Conservation (phyloP, 2,113 vertebrate genomes). For the Thymallus thymallus region DNA sequence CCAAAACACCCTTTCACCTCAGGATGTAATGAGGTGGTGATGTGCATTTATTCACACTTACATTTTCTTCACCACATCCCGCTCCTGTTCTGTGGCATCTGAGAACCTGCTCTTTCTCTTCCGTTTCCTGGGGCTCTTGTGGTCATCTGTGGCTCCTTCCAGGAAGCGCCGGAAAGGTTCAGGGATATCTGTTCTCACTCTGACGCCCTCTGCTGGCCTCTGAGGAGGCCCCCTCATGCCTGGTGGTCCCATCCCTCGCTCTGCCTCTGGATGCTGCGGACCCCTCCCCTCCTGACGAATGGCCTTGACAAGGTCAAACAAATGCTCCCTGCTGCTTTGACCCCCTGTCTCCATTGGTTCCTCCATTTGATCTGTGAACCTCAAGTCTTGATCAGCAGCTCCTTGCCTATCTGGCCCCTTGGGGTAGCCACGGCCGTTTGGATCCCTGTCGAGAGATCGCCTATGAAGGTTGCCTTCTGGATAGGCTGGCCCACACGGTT, state of each 20-base stretch:
- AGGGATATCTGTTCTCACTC: slow-evolving; percentile 53
- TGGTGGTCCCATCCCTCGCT: slow-evolving; percentile 35
- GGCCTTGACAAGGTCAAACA: slow-evolving; percentile 14
- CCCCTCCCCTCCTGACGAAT: neutral
- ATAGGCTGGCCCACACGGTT: neutral
- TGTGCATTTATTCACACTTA: slow-evolving; percentile 31
- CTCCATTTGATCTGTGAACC: slow-evolving; percentile 28
- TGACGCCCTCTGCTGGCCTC: slow-evolving; percentile 30
- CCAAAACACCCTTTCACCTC: neutral
- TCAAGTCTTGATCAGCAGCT: slow-evolving; percentile 38
- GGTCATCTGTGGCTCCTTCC: slow-evolving; percentile 21
- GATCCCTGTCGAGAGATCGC: slow-evolving; percentile 38
- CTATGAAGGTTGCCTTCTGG: slow-evolving; percentile 17
- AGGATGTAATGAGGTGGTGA: neutral
- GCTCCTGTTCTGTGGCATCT: slow-evolving; percentile 65
- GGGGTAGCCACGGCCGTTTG: slow-evolving; percentile 3
- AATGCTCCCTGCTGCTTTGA: slow-evolving; percentile 1
- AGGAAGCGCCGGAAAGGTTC: slow-evolving; percentile 68
- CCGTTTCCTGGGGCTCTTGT: slow-evolving; percentile 36
- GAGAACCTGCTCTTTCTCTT: slow-evolving; percentile 71
- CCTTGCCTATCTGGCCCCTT: slow-evolving; percentile 26
- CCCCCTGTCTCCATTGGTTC: slow-evolving; percentile 12
- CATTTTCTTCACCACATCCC: slow-evolving; percentile 41
- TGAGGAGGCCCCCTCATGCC: slow-evolving; percentile 22
- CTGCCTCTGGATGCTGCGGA: neutral